phyloP scores from a whole-genome alignment of 64 coral and sea anemone genomes.

The Pachyseris speciosa region DNA sequence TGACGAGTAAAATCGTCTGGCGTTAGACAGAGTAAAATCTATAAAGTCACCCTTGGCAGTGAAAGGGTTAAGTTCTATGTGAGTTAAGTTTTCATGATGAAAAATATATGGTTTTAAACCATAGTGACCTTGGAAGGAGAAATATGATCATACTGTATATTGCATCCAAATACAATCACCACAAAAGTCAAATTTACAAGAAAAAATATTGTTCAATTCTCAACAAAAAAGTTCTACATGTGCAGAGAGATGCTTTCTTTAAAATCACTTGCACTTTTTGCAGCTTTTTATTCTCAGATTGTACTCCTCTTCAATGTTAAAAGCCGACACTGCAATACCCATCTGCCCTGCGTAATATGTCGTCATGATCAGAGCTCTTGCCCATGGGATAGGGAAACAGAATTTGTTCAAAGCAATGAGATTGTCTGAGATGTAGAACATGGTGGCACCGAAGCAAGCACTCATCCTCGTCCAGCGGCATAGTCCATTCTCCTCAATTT shows the following conservation, averaged over 20 bases:
- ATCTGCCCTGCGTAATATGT: conserved; percentile 96
- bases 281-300: conserved; percentile 67
- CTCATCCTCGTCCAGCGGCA: conserved; percentile 97
- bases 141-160: too few relatives aligned
- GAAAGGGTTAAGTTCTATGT: too few relatives aligned
- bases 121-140: too few relatives aligned
- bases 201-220: too few relatives aligned
- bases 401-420: conserved; percentile 96
- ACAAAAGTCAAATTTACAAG: too few relatives aligned
- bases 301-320: conserved; percentile 84
- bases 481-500: conserved; percentile 68
- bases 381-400: conserved; percentile 76
- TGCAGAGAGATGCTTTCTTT: neutral
- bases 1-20: too few relatives aligned
- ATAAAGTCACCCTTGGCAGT: too few relatives aligned
- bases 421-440: conserved; percentile 89
- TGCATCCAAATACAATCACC: too few relatives aligned
- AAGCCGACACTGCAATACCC: conserved; percentile 94
- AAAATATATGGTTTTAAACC: too few relatives aligned
- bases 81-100: too few relatives aligned
- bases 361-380: conserved; percentile 80
- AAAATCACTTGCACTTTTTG: neutral
- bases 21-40: too few relatives aligned
- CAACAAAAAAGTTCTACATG: too few relatives aligned
- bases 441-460: conserved; percentile 88